Percentiles rank a stretch among this genome's conserved stretches.
Evolutionary conservation across 2,888 invertebrate species (phyloP).

Genomic region (Torymus texanus): DNA sequence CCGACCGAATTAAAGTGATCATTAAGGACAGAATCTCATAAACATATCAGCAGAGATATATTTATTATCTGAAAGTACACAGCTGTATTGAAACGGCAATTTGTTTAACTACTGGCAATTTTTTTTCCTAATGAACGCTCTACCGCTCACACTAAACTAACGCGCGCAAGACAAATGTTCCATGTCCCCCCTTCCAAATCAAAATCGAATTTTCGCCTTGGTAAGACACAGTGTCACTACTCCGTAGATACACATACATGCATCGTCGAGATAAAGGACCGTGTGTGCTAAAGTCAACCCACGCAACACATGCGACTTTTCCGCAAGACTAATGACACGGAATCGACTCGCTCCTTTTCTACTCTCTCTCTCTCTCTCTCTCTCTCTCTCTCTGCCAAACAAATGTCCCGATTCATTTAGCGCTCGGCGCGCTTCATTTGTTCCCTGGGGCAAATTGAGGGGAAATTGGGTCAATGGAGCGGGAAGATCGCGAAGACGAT

Average conservation of each 20-base stretch:
- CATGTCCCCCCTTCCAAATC: conserved; percentile 30
- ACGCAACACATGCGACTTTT: conserved; percentile 30
- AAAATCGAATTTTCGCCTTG: conserved; percentile 54
- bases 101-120: background rate
- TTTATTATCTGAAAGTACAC: too few relatives aligned
- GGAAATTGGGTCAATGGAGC: conserved; percentile 72
- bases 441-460: conserved; percentile 62
- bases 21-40: too few relatives aligned
- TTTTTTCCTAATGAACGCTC: background rate
- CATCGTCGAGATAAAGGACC: conserved; percentile 27
- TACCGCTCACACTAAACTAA: conserved; percentile 13
- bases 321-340: conserved; percentile 64
- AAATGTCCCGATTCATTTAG: conserved; percentile 70
- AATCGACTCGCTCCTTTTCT: conserved; percentile 56
- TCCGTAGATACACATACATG: background rate
- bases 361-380: background rate
- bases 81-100: background rate
- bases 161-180: conserved; percentile 40
- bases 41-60: too few relatives aligned
- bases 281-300: conserved; percentile 4
- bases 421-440: conserved; percentile 45
- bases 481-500: conserved; percentile 49
- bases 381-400: conserved; percentile 62
- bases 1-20: too few relatives aligned
- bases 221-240: conserved; percentile 1